Conservation (phyloP, 1,140 invertebrate species). For the Grapholita molesta region DNA sequence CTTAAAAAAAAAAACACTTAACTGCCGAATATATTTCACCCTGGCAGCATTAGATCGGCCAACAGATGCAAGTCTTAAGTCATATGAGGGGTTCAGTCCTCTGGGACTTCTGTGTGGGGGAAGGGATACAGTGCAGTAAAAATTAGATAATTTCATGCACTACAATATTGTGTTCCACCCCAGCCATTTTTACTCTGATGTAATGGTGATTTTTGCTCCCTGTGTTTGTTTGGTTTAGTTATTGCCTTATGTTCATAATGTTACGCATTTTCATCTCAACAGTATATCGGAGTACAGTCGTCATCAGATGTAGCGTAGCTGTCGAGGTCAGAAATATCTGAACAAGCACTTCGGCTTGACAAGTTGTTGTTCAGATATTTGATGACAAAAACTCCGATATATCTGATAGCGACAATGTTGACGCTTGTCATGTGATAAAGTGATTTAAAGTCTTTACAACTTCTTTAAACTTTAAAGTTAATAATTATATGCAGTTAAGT, state of each 20-base stretch:
- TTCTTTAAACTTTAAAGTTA: no score
- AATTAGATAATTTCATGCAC: slow-evolving; percentile 69
- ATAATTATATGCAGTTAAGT: no score
- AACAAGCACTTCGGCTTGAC: no score
- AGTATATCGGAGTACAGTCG: no score
- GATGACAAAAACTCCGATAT: no score
- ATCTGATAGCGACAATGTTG: no score
- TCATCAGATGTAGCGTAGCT: no score
- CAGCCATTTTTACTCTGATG: slow-evolving; percentile 4
- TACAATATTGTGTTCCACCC: slow-evolving; percentile 23
- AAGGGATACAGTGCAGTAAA: slow-evolving; percentile 20
- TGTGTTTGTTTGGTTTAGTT: background rate
- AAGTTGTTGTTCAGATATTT: no score
- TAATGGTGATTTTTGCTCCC: background rate
- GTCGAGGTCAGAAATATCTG: no score
- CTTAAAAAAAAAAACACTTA: slow-evolving; percentile 4
- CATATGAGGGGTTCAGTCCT: background rate
- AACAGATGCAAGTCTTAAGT: background rate
- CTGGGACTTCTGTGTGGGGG: background rate
- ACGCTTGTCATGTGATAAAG: no score
- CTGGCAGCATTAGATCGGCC: background rate
- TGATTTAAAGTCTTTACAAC: no score
- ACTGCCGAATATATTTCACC: slow-evolving; percentile 1
- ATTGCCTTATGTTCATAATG: background rate
- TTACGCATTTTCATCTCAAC: no score